Base-by-base conservation (phyloP, 2,113 vertebrate species). In the Urocynchramus pylzowi region DNA sequence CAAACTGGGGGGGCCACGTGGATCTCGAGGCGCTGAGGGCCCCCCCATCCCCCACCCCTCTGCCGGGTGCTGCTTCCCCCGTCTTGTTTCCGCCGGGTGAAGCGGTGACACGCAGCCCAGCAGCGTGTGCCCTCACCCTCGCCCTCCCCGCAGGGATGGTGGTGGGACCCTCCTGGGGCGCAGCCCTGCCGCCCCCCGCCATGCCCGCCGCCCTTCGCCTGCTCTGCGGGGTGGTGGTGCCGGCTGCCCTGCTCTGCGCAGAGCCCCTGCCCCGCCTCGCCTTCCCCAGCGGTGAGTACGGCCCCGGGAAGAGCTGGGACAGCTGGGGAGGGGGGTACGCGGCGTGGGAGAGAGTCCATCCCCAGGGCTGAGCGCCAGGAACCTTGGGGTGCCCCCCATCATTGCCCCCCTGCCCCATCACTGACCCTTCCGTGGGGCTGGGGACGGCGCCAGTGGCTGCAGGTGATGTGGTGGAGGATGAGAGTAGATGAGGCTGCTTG, bases 141-240 rank as follows among this genome's bases (percentile, higher is more conserved):
- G 7, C 39, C 59, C 37, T 85, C 53, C n/a, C 67, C 30, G 4
- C 39, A 91, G 89, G 89, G 82, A 91, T 91, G 82, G 45, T 67
- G 45, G 52, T 52, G 74, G 89, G 60, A 80, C 17, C 59, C 59
- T 80, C 60, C 5, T 6, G 68, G 74, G 82, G 82, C n/a, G 6
- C 60, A 14, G 11, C 82, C 39, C 59, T 14, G 52, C 52, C 10
- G n/a, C 74, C 45, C 67, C 45, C 67, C 39, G 19, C 59, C 74
- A 61, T 89, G 87, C 78, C 78, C 26, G 16, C 78, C 49, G 60
- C 89, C 74, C 82, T 91, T 6, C 45, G 39, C 39, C 89, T 91
- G 67, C 82, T 91, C 53, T 91, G 89, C 2, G 89, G 82, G 21
- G 52, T 91, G 67, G 30, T 91, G 82, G 82, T 91, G 30, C 82